Conservation (phyloP, 2,888 invertebrate species). For the Kuschelorhynchus macadamiae region DNA sequence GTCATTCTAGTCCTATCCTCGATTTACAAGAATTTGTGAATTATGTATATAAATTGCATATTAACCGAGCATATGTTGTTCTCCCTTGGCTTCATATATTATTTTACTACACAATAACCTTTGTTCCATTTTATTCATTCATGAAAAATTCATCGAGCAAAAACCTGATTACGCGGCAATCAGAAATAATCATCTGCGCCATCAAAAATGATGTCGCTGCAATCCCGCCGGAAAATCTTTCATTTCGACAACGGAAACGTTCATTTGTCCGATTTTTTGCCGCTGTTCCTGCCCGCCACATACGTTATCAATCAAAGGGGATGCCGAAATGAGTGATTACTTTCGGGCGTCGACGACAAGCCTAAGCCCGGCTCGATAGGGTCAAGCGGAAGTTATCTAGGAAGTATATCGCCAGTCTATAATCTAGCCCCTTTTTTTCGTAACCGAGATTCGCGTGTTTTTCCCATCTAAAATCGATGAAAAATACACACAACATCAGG, state of each 20-base stretch:
- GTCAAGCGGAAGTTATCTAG: slow-evolving; percentile 15
- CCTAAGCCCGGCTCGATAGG: slow-evolving; percentile 29
- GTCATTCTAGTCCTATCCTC: too few relatives aligned
- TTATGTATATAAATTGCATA: too few relatives aligned
- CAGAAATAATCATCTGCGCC: slow-evolving; percentile 34
- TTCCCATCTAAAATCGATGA: too few relatives aligned
- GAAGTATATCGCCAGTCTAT: too few relatives aligned
- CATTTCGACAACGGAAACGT: slow-evolving; percentile 45
- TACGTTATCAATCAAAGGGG: slow-evolving; percentile 45
- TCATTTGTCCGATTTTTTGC: slow-evolving; percentile 46
- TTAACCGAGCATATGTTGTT: too few relatives aligned
- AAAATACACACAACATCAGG: too few relatives aligned
- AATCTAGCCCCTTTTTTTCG: too few relatives aligned
- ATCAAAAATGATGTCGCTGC: slow-evolving; percentile 36
- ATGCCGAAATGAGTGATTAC: slow-evolving; percentile 41
- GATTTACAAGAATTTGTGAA: too few relatives aligned
- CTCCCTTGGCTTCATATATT: too few relatives aligned
- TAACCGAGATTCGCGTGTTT: too few relatives aligned
- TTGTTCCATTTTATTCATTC: background rate
- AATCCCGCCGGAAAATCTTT: slow-evolving; percentile 42
- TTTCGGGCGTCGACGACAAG: slow-evolving; percentile 33
- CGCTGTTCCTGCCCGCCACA: slow-evolving; percentile 28
- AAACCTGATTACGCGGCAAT: slow-evolving; percentile 35
- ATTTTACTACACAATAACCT: too few relatives aligned
- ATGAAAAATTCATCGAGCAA: slow-evolving; percentile 34